A percentile compares a stretch with the other conserved stretches of the same genome.
Evolutionary conservation across 2,888 invertebrate genomes (phyloP).

Genomic region (Mimumesa dahlbomi): DNA sequence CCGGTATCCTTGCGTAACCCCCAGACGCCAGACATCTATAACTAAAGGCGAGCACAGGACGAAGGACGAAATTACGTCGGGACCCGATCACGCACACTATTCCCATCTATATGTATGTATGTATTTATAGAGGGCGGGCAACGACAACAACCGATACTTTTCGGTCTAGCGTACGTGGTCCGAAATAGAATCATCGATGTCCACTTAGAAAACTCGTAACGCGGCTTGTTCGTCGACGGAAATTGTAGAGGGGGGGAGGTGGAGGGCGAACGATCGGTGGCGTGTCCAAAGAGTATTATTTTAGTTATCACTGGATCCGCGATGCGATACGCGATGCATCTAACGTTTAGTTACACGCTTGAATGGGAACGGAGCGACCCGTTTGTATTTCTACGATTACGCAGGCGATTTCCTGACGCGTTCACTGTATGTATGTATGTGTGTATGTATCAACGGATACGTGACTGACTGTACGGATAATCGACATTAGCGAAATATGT

Average conservation of each 20-base stretch:
- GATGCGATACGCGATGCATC: too few relatives aligned
- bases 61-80: conserved; percentile 50
- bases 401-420: conserved; percentile 38
- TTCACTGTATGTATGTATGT: conserved; percentile 13
- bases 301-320: background rate
- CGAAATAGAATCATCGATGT: conserved; percentile 47
- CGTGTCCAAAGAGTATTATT: too few relatives aligned
- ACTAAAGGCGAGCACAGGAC: conserved; percentile 31
- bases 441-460: conserved; percentile 10
- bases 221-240: too few relatives aligned
- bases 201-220: background rate
- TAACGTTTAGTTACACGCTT: too few relatives aligned
- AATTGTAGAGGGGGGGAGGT: too few relatives aligned
- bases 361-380: too few relatives aligned
- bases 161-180: conserved; percentile 23
- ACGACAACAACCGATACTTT: conserved; percentile 12
- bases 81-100: conserved; percentile 42
- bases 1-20: conserved; percentile 56
- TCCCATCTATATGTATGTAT: too few relatives aligned
- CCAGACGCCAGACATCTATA: conserved; percentile 58
- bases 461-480: conserved; percentile 24
- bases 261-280: too few relatives aligned
- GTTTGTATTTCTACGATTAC: conserved; percentile 17
- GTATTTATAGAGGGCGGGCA: conserved; percentile 40
- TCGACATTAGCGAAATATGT: conserved; percentile 42